Base-by-base conservation (phyloP, 1,140 invertebrate genomes). In the Leptinotarsa defecta region DNA sequence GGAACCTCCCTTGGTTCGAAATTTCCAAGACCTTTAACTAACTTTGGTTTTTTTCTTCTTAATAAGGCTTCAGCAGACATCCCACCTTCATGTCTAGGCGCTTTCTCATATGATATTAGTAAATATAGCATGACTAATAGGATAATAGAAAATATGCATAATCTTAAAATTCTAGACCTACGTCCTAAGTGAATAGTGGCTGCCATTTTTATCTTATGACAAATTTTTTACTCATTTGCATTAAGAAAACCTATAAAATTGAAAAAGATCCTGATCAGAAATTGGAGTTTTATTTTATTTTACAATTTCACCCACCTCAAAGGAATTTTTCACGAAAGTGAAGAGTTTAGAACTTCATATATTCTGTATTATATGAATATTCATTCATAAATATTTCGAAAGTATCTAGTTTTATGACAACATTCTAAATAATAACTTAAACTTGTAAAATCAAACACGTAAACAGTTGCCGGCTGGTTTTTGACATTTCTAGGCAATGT, bases 1-100 rank as follows among this genome's bases (percentile, higher is more conserved):
- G 86, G 83, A 52, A 90, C 83, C 76, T 91, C 82, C 80, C 86
- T 88, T 0, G 91, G 92, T 82, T 95, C 94, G 83, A 93, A 95
- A 85, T 91, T 91, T 17, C 90, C 90, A 17, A 89, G 80, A 13
- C 78, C 86, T 17, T 78, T 74, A 11, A 81, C 76, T 72, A 85
- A 73, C 76, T 80, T 82, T 4, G 85, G 84, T 22, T 24, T 62
- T 65, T 79, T 74, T 65, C 67, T 75, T 15, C 80, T 68, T 22
- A 20, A 24, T 68, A 80, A 64, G 61, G 68, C 43, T n/a, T 43
- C 22, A 11, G 78, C 57, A 22, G 61, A 52, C 52, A 62, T 64
- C 24, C 72, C 48, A 20, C 43, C 62, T 75, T 73, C 77, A 19
- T 73, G 27, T 64, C 27, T 68, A 17, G 70, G 27, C 8, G 68